Evolutionary conservation across 2,113 vertebrate species (phyloP), one percentile per base, ranked within the genome.

Genomic region (Cromileptes altivelis): DNA sequence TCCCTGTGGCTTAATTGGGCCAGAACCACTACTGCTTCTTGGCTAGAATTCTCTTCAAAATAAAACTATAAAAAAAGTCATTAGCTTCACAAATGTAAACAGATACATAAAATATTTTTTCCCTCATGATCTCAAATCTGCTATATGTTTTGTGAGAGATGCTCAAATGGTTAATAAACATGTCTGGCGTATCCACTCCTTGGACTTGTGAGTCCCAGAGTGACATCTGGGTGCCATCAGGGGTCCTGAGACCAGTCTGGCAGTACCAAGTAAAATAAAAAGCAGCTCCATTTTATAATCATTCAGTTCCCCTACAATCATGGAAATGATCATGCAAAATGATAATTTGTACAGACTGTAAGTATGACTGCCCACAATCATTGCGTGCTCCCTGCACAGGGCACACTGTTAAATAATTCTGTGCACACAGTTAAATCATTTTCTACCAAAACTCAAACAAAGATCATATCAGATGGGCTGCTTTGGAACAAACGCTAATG

Each of bases 401-500:
- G 50, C 25, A 23, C 21, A 45, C 76, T 27, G 65, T 76, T 73
- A 73, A 57, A 81, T 80, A 58, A 81, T 69, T 85, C 61, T 87
- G 60, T 33, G 42, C 25, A 63, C 30, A 75, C 21, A 47, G 70
- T 85, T 78, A 70, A 90, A 83, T 63, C 57, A 70, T 49, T 72
- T 33, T 73, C 30, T 37, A 78, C 30, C 69, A 56, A 75, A 87
- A 80, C 50, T 71, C 25, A 13, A 61, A 74, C 53, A 64, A 64
- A 88, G 75, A 89, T 75, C 23, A 63, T 60, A 76, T 89, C 56
- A 72, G 45, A 85, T 61, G 45, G 61, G 58, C 19, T 73, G 78
- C 57, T 87, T 78, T 87, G 77, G 81, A 85, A 81, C 42, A 72
- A 78, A 21, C 2, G 11, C 65, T 85, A 80, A 90, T 81, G 60